phyloP scores from a whole-genome alignment of 2,113 vertebrate genomes.

The Gymnorhina tibicen region DNA sequence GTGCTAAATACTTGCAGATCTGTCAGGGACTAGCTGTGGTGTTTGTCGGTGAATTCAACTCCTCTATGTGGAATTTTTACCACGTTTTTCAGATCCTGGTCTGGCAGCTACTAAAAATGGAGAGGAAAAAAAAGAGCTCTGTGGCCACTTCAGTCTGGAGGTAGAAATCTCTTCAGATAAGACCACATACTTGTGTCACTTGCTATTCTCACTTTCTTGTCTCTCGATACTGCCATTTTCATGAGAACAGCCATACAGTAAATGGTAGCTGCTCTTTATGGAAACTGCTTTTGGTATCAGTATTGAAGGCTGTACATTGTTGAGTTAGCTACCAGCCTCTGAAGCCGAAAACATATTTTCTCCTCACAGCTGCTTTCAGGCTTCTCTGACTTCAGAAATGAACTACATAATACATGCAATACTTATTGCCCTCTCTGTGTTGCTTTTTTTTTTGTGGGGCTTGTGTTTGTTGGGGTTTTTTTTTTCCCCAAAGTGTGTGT shows the following conservation, averaged over 20 bases:
- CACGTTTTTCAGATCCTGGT: neutral
- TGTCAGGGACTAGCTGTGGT: neutral
- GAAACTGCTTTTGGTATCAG: neutral
- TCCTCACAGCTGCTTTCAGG: neutral
- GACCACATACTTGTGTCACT: neutral
- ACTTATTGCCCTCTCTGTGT: neutral
- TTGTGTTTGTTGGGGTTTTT: neutral
- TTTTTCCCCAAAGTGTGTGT: neutral
- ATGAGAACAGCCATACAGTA: neutral
- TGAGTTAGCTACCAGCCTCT: neutral
- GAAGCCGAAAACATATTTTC: neutral
- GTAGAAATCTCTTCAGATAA: neutral
- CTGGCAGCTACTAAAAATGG: neutral
- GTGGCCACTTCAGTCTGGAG: neutral
- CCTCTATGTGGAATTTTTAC: neutral
- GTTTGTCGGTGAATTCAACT: neutral
- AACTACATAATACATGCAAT: fast-evolving
- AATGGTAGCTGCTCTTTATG: neutral
- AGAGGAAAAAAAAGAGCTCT: neutral
- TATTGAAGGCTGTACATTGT: neutral
- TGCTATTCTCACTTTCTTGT: neutral
- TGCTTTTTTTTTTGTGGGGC: too few species aligned
- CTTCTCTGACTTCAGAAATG: neutral
- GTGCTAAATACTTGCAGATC: neutral
- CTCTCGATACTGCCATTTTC: neutral